Evolutionary conservation across 1,140 invertebrate species (phyloP), one percentile per base, ranked within the genome.

Genomic region (Lasioglossum baleicum): DNA sequence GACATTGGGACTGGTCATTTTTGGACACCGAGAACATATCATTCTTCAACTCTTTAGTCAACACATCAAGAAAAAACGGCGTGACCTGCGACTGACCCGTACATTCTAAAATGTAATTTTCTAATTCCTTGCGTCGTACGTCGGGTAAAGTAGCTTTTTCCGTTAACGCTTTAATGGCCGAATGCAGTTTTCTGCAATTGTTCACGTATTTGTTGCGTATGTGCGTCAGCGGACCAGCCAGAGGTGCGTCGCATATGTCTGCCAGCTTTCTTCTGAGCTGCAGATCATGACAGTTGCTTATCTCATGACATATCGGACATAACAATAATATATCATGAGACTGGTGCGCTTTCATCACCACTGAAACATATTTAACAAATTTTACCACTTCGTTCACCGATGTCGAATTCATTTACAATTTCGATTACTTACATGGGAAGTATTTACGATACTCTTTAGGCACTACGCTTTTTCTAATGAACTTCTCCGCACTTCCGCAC

Each of bases 361-460:
- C 94, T 95, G 87, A 31, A 82, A 91, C 84, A 81, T 77, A 75
- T 78, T 56, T 76, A 7, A 20, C 26, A 70, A 44, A 53, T 51
- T 44, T 58, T 67, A 15, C 40, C 63, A 40, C 17, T 26, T 4
- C 2, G 11, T 31, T 26, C 56, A 11, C 20, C n/a, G 26, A 51
- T 17, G 15, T 10, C 0, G 17, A 66, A 40, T 40, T 48, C 35
- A 26, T 15, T 31, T 15, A 17, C 31, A 2, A 17, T 31, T 48
- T 20, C 15, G 35, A n/a, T 4, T 81, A 92, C 92, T 92, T 77
- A 94, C 95, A 90, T 42, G 97, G 97, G 88, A 98, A 97, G 90
- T 96, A 95, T 93, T 96, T 97, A 70, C 97, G 94, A 90, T 98
- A 98, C 92, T 98, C 97, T 75, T 95, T 94, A 0, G 97, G 97